Conservation (phyloP, 1,140 invertebrate species). For the Linepithema humile region DNA sequence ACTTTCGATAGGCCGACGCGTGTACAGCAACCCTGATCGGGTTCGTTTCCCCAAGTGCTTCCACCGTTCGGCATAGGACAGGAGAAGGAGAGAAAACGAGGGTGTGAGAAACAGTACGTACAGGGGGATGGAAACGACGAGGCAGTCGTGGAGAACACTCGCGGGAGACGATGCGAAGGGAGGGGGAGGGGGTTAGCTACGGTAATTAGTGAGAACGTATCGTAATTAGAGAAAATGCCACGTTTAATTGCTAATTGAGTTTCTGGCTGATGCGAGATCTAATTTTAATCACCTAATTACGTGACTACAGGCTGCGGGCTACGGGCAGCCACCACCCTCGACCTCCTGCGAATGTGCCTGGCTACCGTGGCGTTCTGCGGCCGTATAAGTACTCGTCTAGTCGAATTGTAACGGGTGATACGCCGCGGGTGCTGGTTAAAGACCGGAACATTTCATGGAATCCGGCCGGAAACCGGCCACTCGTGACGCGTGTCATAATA, state of each 20-base stretch:
- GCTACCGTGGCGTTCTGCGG: slow-evolving; percentile 64
- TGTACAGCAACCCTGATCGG: slow-evolving; percentile 76
- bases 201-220: slow-evolving; percentile 86
- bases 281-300: slow-evolving; percentile 88
- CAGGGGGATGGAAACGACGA: slow-evolving; percentile 57
- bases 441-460: slow-evolving; percentile 66
- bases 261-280: slow-evolving; percentile 87
- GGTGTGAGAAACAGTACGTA: not conserved
- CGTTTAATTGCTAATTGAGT: slow-evolving; percentile 88
- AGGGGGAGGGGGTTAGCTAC: slow-evolving; percentile 76
- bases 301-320: slow-evolving; percentile 85
- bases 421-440: slow-evolving; percentile 65
- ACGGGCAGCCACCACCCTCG: slow-evolving; percentile 77
- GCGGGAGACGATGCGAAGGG: slow-evolving; percentile 57
- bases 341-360: slow-evolving; percentile 74
- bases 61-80: slow-evolving; percentile 65
- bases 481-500: slow-evolving; percentile 31
- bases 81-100: slow-evolving; percentile 57
- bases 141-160: slow-evolving; percentile 46
- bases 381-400: slow-evolving; percentile 72
- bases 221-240: slow-evolving; percentile 88
- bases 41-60: slow-evolving; percentile 78
- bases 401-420: slow-evolving; percentile 75
- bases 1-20: slow-evolving; percentile 77
- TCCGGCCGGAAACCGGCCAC: slow-evolving; percentile 41